These are phyloP conservation scores for Hephaestus fuliginosus DNA, from an alignment of 2,797 vertebrate genomes.

Conservation along the genomic window DNA sequence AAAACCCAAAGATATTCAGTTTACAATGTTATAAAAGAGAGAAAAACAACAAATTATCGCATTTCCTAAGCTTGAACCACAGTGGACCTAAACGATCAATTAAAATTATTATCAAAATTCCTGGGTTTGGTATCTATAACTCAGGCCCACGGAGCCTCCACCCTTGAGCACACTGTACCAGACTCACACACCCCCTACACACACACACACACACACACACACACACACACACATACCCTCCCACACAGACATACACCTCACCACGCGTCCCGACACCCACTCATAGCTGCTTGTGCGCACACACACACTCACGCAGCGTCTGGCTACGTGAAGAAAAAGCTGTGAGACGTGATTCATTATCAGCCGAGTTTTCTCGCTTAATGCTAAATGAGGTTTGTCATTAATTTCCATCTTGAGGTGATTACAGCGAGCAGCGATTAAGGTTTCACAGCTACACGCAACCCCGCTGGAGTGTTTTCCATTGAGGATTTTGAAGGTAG, in stretches of 20 bases:
- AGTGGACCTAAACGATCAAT: neutral
- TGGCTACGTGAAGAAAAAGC: slow-evolving; percentile 59
- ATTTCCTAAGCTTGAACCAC: neutral
- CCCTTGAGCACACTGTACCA: slow-evolving; percentile 47
- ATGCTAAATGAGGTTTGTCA: slow-evolving; percentile 65
- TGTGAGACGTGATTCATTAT: slow-evolving; percentile 75
- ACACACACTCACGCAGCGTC: slow-evolving; percentile 48
- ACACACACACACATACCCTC: slow-evolving; percentile 39
- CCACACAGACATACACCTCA: slow-evolving; percentile 60
- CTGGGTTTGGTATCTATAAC: slow-evolving; percentile 11
- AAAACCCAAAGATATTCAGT: neutral
- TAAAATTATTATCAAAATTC: neutral
- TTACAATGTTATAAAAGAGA: neutral
- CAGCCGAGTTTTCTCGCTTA: slow-evolving; percentile 58
- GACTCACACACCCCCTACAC: slow-evolving; percentile 36
- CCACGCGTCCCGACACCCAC: slow-evolving; percentile 57
- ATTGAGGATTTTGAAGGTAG: slow-evolving; percentile 71
- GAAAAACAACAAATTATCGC: neutral
- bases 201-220: slow-evolving; percentile 40
- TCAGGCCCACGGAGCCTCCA: slow-evolving; percentile 53
- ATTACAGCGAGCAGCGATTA: slow-evolving; percentile 64
- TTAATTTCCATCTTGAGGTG: slow-evolving; percentile 74
- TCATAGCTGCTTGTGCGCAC: slow-evolving; percentile 33
- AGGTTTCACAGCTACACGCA: slow-evolving; percentile 59
- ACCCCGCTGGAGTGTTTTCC: slow-evolving; percentile 59